Evolutionary conservation across 2,113 vertebrate genomes (phyloP).

Genomic region (western clawed frog (Xenopus tropicalis)): UCB_Xtro_10.0 CM004449.2:105784501-105785000

Average conservation of each 20-base stretch:
- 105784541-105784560: too few species aligned
- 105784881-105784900: not conserved
- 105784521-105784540: too few species aligned
- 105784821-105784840: too few species aligned
- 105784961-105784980: constrained; percentile 7
- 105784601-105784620: constrained; percentile 43
- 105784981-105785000: not conserved
- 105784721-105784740: constrained; percentile 41
- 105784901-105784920: constrained; percentile 3
- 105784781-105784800: not conserved
- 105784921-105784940: constrained; percentile 16
- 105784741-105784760: constrained; percentile 23
- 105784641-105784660: constrained; percentile 47
- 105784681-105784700: constrained; percentile 50
- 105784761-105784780: not conserved
- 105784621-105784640: constrained; percentile 42
- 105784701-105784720: constrained; percentile 47
- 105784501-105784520: too few species aligned
- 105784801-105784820: not conserved
- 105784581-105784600: constrained; percentile 43
- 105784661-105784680: constrained; percentile 26
- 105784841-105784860: not conserved
- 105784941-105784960: not conserved
- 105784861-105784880: constrained; percentile 1
- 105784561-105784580: not conserved